Base-by-base conservation (phyloP, 2,113 vertebrate genomes). In the Irena cyanogastra region DNA sequence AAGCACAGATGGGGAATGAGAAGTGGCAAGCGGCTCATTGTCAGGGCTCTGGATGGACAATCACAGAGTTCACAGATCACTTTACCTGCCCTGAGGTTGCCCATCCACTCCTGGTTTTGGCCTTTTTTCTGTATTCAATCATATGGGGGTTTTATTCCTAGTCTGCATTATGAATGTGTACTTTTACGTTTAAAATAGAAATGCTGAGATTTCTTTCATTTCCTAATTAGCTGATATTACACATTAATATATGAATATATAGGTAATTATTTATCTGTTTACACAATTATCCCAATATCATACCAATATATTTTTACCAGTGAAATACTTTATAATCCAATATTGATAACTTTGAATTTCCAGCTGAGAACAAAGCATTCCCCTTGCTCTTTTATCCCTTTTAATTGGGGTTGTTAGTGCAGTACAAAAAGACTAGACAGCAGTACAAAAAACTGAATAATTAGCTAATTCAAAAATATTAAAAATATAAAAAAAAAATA, bases 21-120 rank as follows among this genome's bases (percentile, higher is more conserved):
- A 35, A 28, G 13, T 1, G 8, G 20, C 4, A 70, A 30, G 7
- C 20, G 2, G 5, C 18, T 1, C 0, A 2, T 2, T 22, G 8
- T 31, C 47, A 11, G 4, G 19, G 14, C 47, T 20, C 7, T n/a
- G 5, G 16, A 9, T 13, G 8, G 44, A n/a, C 9, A 66, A n/a
- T 8, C 22, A 24, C 11, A 18, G 16, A 24, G 41, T 31, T 23
- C 18, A 13, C 4, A 30, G 12, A 12, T 28, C 2, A 2, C 14
- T 21, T n/a, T n/a, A n/a, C 26, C 45, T 69, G 9, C 12, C 7
- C 8, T 28, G 5, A 17, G 6, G 9, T 24, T 68, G 3, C 24
- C 24, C 24, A 35, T 49, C 33, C 16, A 7, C 6, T 31, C 28
- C 9, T 44, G 16, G 13, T n/a, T n/a, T n/a, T n/a, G n/a, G n/a